Evolutionary conservation across 2,797 vertebrate genomes (phyloP).

Genomic region (Coilia nasus): DNA sequence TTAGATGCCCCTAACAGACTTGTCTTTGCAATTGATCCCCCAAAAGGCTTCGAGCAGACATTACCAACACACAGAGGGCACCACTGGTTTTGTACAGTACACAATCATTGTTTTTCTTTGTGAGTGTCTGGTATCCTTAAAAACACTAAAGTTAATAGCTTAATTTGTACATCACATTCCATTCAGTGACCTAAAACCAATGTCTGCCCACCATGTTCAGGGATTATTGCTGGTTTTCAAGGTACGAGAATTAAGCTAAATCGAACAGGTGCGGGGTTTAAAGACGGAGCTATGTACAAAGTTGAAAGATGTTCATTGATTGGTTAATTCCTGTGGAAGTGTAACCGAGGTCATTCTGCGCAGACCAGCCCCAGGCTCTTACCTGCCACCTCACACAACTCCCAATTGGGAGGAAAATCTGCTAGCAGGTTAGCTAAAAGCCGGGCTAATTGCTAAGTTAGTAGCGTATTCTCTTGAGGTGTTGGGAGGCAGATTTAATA

Average conservation of each 20-base stretch:
- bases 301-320: neutral
- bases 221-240: conserved; percentile 81
- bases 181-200: conserved; percentile 52
- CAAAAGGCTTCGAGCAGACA: neutral
- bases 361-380: too few relatives aligned
- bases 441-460: too few relatives aligned
- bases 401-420: too few relatives aligned
- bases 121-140: conserved; percentile 64
- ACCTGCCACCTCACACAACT: too few relatives aligned
- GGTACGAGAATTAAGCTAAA: conserved; percentile 63
- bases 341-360: too few relatives aligned
- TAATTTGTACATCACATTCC: conserved; percentile 17
- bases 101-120: conserved; percentile 65
- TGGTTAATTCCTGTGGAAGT: neutral
- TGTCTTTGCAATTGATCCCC: neutral
- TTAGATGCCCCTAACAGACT: neutral
- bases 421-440: too few relatives aligned
- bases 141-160: conserved; percentile 38
- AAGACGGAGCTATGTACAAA: neutral
- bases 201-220: conserved; percentile 62
- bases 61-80: conserved; percentile 8
- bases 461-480: too few relatives aligned
- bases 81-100: conserved; percentile 40
- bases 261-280: conserved; percentile 50
- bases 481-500: too few relatives aligned